Base-by-base conservation (phyloP, 2,888 invertebrate species). In the Isotomurus palustris region DNA sequence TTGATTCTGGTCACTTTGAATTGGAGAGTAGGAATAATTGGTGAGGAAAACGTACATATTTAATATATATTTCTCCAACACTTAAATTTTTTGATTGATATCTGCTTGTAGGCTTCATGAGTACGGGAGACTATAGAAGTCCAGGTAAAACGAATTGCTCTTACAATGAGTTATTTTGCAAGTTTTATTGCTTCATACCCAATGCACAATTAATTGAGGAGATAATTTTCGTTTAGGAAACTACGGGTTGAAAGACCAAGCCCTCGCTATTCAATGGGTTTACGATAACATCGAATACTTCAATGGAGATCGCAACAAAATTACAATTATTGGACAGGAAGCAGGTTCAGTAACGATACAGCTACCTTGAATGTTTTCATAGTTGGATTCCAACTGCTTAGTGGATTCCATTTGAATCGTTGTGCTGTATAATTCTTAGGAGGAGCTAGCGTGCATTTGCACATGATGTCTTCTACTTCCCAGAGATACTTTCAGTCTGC, bases 1-100 rank as follows among this genome's bases (percentile, higher is more conserved):
- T 29, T 66, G 1, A 59, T 69, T 25, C 38, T 69, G 14, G 67
- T 69, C 2, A 67, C 67, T 1, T 28, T 69, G 2, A 62, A 62
- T 44, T 69, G 54, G 28, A 43, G 67, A 25, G 43, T 62, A 4
- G 64, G 66, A 3, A 56, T 65, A 10, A 44, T 68, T 36, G 66
- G 65, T 65, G 58, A 40, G 17, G 22, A 14, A 17, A 10, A 17
- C 6, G 40, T 12, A 8, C 8, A 40, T 12, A n/a, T 8, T n/a
- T 17, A 10, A 40, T n/a, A 17, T 6, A 17, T 32, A 14, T 32
- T 32, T 32, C 8, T 14, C 8, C 14, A 14, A 8, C 8, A 32
- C 32, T 8, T 14, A 32, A 32, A 14, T 32, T 32, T 32, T 14
- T 14, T 8, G 32, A 32, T 32, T 44, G 17, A 8, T 19, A 17